Evolutionary conservation across 2,797 vertebrate species (phyloP).

Genomic region (Dermochelys coriacea): DNA sequence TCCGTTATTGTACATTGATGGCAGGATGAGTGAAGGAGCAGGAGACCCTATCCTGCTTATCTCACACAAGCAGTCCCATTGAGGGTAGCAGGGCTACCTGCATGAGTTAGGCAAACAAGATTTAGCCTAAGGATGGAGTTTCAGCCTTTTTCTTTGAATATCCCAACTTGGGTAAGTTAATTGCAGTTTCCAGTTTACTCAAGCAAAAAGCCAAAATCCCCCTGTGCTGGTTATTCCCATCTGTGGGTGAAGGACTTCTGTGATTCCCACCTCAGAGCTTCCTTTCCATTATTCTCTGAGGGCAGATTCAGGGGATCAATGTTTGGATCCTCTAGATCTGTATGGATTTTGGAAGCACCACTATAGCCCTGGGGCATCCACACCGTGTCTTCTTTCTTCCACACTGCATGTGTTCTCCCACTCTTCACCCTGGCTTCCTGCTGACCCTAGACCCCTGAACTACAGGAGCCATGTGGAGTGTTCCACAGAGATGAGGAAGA

Average conservation of each 20-base stretch:
- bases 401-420: rapidly evolving
- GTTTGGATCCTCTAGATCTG: neutral
- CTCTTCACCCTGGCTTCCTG: neutral
- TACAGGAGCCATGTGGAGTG: too few species aligned
- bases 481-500: too few species aligned
- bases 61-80: neutral
- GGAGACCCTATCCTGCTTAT: neutral
- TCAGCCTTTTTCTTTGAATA: neutral
- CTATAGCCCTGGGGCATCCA: neutral
- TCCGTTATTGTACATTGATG: too few species aligned
- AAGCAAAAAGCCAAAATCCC: neutral
- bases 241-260: neutral
- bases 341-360: neutral
- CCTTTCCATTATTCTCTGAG: neutral
- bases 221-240: neutral
- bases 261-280: neutral
- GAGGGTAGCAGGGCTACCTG: neutral
- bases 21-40: neutral
- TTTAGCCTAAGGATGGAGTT: neutral
- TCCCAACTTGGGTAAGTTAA: neutral
- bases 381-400: neutral
- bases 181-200: neutral
- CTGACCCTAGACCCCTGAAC: too few species aligned
- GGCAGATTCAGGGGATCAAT: neutral
- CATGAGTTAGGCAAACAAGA: neutral